These are phyloP conservation scores for Plebejus argus DNA, from an alignment of 2,888 invertebrate species.

Conservation along the genomic window DNA sequence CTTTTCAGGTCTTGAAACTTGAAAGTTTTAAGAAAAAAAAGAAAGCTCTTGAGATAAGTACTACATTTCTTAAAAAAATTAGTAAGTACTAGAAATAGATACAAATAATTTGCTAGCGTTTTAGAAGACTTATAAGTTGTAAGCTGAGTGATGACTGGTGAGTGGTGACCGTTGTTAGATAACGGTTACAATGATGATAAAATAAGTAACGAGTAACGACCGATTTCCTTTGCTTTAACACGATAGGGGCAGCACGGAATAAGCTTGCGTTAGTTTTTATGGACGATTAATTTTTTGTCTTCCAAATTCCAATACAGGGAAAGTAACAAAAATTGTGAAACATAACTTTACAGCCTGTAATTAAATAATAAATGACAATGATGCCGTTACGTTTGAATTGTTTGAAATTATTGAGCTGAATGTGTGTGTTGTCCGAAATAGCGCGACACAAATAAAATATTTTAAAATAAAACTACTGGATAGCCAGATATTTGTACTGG, in stretches of 20 bases:
- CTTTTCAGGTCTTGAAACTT: too few relatives aligned
- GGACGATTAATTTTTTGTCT: background rate
- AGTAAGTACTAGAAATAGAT: too few relatives aligned
- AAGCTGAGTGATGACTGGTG: too few relatives aligned
- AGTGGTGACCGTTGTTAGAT: background rate
- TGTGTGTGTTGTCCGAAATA: conserved; percentile 72
- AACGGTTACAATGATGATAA: background rate
- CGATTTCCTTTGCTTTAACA: background rate
- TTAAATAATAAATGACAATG: conserved; percentile 44
- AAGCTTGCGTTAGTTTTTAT: conserved; percentile 1
- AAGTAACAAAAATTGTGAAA: background rate
- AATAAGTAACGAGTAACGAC: background rate
- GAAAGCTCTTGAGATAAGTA: too few relatives aligned
- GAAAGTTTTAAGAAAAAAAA: too few relatives aligned
- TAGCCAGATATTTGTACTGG: conserved; percentile 69
- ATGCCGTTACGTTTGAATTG: conserved; percentile 48
- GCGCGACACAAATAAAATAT: conserved; percentile 81
- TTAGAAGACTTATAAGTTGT: too few relatives aligned
- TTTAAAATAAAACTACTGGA: conserved; percentile 77
- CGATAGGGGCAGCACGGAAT: background rate
- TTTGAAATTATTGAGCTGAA: conserved; percentile 63
- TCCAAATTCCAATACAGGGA: background rate
- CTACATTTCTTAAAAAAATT: too few relatives aligned
- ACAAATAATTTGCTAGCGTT: background rate
- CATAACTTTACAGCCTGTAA: background rate